Base-by-base conservation (phyloP, 2,797 vertebrate species). In the Sebastes taczanowskii region DNA sequence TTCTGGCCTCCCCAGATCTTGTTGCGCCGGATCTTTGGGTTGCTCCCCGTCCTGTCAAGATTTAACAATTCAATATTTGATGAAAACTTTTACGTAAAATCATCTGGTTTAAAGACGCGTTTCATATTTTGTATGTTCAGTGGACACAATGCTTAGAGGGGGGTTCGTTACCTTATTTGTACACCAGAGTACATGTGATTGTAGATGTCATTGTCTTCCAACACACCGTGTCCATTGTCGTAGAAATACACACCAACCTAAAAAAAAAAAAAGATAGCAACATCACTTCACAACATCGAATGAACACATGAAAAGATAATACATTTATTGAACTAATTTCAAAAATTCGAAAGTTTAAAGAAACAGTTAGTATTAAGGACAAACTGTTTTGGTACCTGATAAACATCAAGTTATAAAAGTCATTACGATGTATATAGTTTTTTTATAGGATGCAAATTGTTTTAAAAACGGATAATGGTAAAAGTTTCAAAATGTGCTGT, bases 151-250 rank as follows among this genome's bases (percentile, higher is more conserved):
- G 23, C 10, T 38, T 7, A 6, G 30, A 10, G 11, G 22, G 0
- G 0, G 6, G 13, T 2, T 30, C 1, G 0, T 78, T 84, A 99
- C 99, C 99, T 97, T 96, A 99, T 99, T 91, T 99, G 99, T 86
- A 99, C 99, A 70, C 99, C 99, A 88, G 99, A 99, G 95, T 99
- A 99, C 99, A 99, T 99, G 95, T 99, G 99, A 95, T 99, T 99
- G 95, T 99, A 99, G 95, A 99, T 99, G 93, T 99, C 99, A 83
- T 99, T 99, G 94, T 99, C 99, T 94, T 99, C 99, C 93, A 99
- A 94, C 69, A 99, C 98, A 16, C 98, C 99, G 30, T 99, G 99
- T 53, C 99, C 99, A 29, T 99, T 99, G 96, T 99, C 99, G 81
- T 99, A 99, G 94, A 99, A 99, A 95, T 99, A 99, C 77, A 99